A percentile compares a stretch with the other conserved stretches of the same genome.
These are phyloP conservation scores for Rattus norvegicus DNA, from an alignment of 2,113 vertebrate genomes.

Conservation along the genomic window DNA sequence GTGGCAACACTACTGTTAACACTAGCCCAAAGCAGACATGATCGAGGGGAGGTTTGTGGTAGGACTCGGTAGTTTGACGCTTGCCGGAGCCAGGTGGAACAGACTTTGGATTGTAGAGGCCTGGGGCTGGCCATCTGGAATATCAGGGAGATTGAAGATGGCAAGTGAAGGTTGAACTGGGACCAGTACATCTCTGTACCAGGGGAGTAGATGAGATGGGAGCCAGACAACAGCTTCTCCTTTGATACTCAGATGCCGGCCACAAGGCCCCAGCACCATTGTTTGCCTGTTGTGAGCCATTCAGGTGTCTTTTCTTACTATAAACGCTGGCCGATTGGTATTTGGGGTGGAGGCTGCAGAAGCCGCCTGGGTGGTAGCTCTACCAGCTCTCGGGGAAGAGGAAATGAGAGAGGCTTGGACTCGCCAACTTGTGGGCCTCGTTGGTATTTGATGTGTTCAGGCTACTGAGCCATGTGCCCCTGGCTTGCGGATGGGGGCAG, in stretches of 20 bases:
- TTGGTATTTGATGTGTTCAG: not conserved
- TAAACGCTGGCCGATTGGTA: not conserved
- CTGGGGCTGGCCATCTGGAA: not conserved
- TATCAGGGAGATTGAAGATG: not conserved
- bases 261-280: not conserved
- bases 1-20: not conserved
- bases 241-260: not conserved
- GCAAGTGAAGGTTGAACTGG: not conserved
- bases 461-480: not conserved
- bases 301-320: not conserved
- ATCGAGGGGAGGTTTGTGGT: not conserved
- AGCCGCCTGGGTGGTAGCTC: not conserved
- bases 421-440: not conserved
- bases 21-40: not conserved
- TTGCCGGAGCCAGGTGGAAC: not conserved
- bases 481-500: not conserved
- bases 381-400: not conserved
- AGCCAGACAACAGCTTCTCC: not conserved
- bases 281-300: not conserved
- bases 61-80: not conserved
- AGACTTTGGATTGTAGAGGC: not conserved
- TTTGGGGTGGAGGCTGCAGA: not conserved
- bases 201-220: not conserved
- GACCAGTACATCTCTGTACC: not conserved
- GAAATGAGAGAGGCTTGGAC: not conserved